These are phyloP conservation scores for Drosophila anomelani DNA, from an alignment of 2,888 invertebrate genomes.

Conservation along the genomic window DNA sequence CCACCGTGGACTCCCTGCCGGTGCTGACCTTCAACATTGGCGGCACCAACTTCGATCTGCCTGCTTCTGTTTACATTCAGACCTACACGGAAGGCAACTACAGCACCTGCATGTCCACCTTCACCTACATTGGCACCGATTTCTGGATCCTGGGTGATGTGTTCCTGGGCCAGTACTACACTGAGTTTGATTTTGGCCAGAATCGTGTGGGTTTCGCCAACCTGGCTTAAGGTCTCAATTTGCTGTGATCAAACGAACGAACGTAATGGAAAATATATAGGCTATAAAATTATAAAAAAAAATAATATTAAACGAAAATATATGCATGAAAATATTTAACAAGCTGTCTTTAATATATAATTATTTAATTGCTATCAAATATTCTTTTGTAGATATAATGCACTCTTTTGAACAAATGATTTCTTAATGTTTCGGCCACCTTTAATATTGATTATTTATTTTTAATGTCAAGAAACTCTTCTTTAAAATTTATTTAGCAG, in stretches of 20 bases:
- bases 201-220: slow-evolving; percentile 94
- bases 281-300: slow-evolving; percentile 1
- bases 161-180: slow-evolving; percentile 97
- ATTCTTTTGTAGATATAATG: not conserved
- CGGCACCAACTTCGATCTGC: slow-evolving; percentile 90
- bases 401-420: not conserved
- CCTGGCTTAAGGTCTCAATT: slow-evolving; percentile 59
- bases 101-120: slow-evolving; percentile 92
- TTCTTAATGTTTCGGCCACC: not conserved
- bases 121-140: slow-evolving; percentile 90
- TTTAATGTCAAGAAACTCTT: not conserved
- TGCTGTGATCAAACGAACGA: not conserved
- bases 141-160: slow-evolving; percentile 99
- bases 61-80: slow-evolving; percentile 91
- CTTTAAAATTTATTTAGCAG: not conserved
- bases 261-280: not conserved
- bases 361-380: not conserved
- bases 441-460: not conserved
- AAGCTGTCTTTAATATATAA: not conserved
- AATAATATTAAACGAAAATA: not conserved
- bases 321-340: not conserved
- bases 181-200: slow-evolving; percentile 95
- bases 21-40: slow-evolving; percentile 90
- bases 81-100: slow-evolving; percentile 85
- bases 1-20: slow-evolving; percentile 90